Evolutionary conservation across 2,888 invertebrate genomes (phyloP).

Genomic region (Cremastobaeus sp.): DNA sequence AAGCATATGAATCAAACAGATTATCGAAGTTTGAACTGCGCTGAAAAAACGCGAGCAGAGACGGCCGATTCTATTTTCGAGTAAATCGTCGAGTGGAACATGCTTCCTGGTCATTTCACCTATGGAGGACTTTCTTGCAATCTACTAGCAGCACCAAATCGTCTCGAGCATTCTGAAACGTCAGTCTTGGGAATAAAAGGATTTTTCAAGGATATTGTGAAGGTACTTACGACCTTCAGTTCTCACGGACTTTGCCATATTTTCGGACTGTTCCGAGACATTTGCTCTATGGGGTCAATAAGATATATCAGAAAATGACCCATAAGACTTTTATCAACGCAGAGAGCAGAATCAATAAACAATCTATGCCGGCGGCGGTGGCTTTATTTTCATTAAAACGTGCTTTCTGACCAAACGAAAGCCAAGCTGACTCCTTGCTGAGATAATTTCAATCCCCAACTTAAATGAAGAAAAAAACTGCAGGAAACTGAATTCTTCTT

Average conservation of each 20-base stretch:
- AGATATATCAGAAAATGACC: constrained; percentile 40
- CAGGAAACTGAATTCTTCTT: constrained; percentile 26
- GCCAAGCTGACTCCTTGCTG: no score
- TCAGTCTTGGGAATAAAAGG: constrained; percentile 46
- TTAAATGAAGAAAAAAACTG: constrained; percentile 24
- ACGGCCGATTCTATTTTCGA: constrained; percentile 48
- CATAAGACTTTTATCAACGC: no score
- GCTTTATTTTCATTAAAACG: constrained; percentile 21
- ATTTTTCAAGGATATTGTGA: constrained; percentile 37
- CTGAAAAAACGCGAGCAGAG: constrained; percentile 27
- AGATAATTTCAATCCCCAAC: constrained; percentile 30
- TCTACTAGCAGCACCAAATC: constrained; percentile 32
- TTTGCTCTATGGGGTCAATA: constrained; percentile 56
- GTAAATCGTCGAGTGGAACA: constrained; percentile 33
- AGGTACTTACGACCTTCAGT: constrained; percentile 38
- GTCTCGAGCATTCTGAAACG: constrained; percentile 27
- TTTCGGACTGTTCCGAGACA: constrained; percentile 61
- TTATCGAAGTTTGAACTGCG: constrained; percentile 35
- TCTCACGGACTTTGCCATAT: constrained; percentile 46
- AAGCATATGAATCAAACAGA: no score
- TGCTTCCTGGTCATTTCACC: constrained; percentile 52
- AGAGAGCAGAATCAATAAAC: constrained; percentile 10
- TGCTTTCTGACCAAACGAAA: neutral
- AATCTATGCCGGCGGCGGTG: neutral
- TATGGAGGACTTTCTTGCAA: constrained; percentile 48